Percentiles rank a stretch among this genome's conserved stretches.
Evolutionary conservation across 1,140 invertebrate species (phyloP).

Genomic region (Cydia fagiglandana): DNA sequence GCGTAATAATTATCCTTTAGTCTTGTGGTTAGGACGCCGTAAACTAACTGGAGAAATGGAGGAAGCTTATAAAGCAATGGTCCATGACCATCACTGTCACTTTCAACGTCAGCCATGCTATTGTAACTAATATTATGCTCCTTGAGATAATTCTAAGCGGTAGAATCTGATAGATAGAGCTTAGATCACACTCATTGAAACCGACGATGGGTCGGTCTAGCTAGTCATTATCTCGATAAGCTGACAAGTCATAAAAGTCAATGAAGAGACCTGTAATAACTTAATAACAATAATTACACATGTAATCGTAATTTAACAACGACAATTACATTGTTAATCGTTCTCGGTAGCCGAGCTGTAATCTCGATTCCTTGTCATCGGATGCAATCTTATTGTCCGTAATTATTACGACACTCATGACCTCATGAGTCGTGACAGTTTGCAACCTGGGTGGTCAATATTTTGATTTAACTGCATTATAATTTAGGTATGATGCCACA

Average conservation of each 20-base stretch:
- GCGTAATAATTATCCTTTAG: no score
- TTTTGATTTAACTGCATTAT: neutral
- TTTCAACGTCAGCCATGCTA: no score
- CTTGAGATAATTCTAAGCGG: no score
- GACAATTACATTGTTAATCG: slow-evolving; percentile 20
- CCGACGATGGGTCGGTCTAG: no score
- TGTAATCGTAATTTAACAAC: slow-evolving; percentile 3
- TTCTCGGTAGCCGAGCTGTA: slow-evolving; percentile 16
- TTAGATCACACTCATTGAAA: no score
- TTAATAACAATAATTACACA: slow-evolving; percentile 11
- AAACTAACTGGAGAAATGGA: no score
- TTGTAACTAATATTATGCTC: no score
- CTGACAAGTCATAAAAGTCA: neutral
- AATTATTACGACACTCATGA: slow-evolving; percentile 11
- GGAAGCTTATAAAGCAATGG: no score
- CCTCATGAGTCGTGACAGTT: neutral
- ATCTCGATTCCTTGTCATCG: slow-evolving; percentile 8
- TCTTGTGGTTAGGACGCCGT: no score
- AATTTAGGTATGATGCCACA: neutral
- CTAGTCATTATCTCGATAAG: neutral
- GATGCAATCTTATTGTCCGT: neutral
- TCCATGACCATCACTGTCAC: no score
- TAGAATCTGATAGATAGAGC: no score
- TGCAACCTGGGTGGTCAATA: neutral
- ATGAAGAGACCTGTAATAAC: neutral